Percentiles rank a stretch among this genome's conserved stretches.
Conservation (phyloP, 92 coral and sea anemone genomes). For the Palythoa heliodiscus region DNA sequence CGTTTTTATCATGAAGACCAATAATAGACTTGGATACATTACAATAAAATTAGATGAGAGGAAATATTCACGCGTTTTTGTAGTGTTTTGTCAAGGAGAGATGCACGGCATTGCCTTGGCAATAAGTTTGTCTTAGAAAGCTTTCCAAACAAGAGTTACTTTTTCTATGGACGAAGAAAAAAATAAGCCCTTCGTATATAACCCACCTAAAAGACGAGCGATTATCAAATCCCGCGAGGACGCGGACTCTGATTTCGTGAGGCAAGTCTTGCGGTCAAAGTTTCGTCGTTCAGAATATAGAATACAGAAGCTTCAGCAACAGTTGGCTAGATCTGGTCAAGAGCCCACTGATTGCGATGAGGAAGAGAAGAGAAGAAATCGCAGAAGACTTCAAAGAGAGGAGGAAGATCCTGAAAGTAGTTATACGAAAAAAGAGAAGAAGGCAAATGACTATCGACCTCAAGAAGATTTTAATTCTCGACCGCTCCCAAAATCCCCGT, state of each 20-base stretch:
- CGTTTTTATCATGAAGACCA: neutral
- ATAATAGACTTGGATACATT: neutral
- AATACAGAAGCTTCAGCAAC: slow-evolving; percentile 24
- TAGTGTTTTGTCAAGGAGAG: neutral
- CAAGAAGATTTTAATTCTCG: neutral
- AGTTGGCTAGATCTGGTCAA: neutral
- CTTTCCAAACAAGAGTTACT: neutral
- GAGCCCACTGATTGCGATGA: neutral
- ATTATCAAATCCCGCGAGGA: neutral
- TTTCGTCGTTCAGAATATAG: slow-evolving; percentile 46
- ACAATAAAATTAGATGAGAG: neutral
- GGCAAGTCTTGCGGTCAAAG: neutral
- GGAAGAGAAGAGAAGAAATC: slow-evolving; percentile 15
- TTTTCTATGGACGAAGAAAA: neutral
- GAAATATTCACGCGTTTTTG: neutral
- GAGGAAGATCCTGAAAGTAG: neutral
- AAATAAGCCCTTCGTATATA: neutral
- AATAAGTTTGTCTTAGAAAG: neutral
- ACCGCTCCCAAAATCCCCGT: slow-evolving; percentile 6
- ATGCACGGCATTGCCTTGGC: neutral
- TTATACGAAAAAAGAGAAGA: neutral
- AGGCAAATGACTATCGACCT: neutral
- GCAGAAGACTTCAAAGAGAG: neutral
- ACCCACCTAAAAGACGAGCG: slow-evolving; percentile 24
- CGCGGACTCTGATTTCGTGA: neutral